Evolutionary conservation across 2,797 vertebrate genomes (phyloP).

Genomic region (Hemibagrus guttatus): DNA sequence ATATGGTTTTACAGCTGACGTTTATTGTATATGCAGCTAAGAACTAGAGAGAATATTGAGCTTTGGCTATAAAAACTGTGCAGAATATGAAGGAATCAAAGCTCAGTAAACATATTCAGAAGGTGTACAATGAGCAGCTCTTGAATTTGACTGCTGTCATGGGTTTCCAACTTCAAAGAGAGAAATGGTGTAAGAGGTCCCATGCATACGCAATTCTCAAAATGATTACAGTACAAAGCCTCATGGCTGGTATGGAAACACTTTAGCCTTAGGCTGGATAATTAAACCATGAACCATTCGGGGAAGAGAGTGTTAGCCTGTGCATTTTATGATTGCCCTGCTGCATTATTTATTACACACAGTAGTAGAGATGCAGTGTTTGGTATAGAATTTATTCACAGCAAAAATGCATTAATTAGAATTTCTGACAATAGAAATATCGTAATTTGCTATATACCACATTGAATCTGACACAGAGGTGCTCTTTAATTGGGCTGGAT

Average conservation of each 20-base stretch:
- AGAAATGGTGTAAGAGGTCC: conserved; percentile 43
- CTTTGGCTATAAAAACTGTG: neutral
- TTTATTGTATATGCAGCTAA: neutral
- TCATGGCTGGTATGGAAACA: conserved; percentile 8
- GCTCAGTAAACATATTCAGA: neutral
- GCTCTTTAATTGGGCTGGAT: neutral
- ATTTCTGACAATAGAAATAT: neutral
- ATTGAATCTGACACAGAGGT: no score
- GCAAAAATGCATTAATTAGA: neutral
- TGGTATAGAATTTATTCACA: neutral
- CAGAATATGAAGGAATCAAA: neutral
- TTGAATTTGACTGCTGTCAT: conserved; percentile 46
- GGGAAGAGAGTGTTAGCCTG: neutral
- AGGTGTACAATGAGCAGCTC: neutral
- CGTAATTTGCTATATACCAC: neutral
- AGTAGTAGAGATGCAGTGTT: neutral
- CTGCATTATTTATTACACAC: neutral
- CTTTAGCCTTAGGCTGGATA: conserved; percentile 17
- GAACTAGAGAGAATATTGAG: neutral
- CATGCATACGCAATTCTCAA: conserved; percentile 49
- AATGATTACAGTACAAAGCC: conserved; percentile 47
- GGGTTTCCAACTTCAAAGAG: conserved; percentile 63
- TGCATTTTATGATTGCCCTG: neutral
- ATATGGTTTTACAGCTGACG: neutral
- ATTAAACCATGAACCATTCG: conserved; percentile 11